Conservation (phyloP, 64 coral and sea anemone species). For the Hydrozoanthus tunicans region DNA sequence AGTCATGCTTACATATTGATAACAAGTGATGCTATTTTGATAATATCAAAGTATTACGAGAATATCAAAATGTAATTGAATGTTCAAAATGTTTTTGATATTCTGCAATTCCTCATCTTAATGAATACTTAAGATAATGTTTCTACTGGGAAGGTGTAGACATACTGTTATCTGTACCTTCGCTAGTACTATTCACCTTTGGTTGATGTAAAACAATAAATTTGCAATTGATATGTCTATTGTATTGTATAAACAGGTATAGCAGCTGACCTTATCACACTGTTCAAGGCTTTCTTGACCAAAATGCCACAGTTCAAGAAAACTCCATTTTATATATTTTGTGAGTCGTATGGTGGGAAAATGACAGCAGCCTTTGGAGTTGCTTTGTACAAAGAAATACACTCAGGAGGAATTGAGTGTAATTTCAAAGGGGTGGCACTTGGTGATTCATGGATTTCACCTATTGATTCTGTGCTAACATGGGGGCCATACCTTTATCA, state of each 20-base stretch:
- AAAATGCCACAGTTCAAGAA: slow-evolving; percentile 74
- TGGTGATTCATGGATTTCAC: slow-evolving; percentile 98
- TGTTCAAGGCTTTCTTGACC: slow-evolving; percentile 84
- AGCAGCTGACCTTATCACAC: slow-evolving; percentile 80
- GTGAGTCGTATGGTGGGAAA: slow-evolving; percentile 98
- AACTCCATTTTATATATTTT: slow-evolving; percentile 95
- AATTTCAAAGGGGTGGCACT: slow-evolving; percentile 90
- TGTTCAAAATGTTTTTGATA: too few species aligned
- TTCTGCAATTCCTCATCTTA: too few species aligned
- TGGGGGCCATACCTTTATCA: slow-evolving; percentile 96
- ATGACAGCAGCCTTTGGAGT: slow-evolving; percentile 97
- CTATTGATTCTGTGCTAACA: slow-evolving; percentile 87
- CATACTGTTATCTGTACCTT: too few species aligned
- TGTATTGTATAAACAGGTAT: slow-evolving; percentile 57
- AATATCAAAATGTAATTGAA: too few species aligned
- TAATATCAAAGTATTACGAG: too few species aligned
- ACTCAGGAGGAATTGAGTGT: slow-evolving; percentile 62
- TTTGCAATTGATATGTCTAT: background rate
- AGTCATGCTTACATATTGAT: too few species aligned
- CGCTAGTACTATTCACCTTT: too few species aligned
- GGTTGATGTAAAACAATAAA: background rate
- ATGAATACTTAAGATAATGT: too few species aligned
- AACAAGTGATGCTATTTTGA: too few species aligned
- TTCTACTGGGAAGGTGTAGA: too few species aligned
- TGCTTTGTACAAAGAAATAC: slow-evolving; percentile 72